phyloP scores from a whole-genome alignment of 1,140 invertebrate genomes.

The Drosophila chauvacae region DNA sequence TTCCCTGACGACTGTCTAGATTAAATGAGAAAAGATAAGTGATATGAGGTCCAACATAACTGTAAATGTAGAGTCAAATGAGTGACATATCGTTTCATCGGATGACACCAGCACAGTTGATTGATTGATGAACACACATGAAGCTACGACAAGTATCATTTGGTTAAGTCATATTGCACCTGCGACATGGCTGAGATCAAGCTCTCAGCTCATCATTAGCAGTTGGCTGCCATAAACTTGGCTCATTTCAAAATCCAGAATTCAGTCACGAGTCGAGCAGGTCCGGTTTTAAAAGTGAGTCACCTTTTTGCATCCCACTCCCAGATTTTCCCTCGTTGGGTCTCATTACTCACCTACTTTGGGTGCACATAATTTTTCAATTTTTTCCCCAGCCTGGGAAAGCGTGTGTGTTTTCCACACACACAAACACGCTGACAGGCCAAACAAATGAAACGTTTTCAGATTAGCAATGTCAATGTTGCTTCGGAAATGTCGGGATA shows the following conservation, averaged over 20 bases:
- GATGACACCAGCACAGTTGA: slow-evolving; percentile 27
- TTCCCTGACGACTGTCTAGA: not conserved
- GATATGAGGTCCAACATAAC: not conserved
- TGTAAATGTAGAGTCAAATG: not conserved
- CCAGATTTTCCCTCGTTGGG: not conserved
- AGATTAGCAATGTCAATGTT: slow-evolving; percentile 60
- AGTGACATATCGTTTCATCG: slow-evolving; percentile 24
- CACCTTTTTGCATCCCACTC: slow-evolving; percentile 23
- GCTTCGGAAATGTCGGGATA: slow-evolving; percentile 54
- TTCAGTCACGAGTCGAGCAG: slow-evolving; percentile 31
- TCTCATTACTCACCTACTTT: slow-evolving; percentile 38
- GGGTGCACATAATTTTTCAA: slow-evolving; percentile 20
- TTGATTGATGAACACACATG: slow-evolving; percentile 26
- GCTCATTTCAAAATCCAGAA: slow-evolving; percentile 11
- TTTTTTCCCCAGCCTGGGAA: not conserved
- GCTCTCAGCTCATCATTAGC: slow-evolving; percentile 22
- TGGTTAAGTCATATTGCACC: not conserved
- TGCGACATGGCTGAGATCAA: slow-evolving; percentile 1
- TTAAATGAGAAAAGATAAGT: not conserved
- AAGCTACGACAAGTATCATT: slow-evolving; percentile 13
- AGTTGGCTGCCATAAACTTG: slow-evolving; percentile 9
- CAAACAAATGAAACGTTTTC: slow-evolving; percentile 53
- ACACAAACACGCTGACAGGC: slow-evolving; percentile 35
- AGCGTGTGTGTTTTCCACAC: slow-evolving; percentile 12
- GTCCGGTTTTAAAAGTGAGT: slow-evolving; percentile 33